These are phyloP conservation scores for Garra rufa DNA, from an alignment of 2,113 vertebrate genomes.

Conservation along the genomic window DNA sequence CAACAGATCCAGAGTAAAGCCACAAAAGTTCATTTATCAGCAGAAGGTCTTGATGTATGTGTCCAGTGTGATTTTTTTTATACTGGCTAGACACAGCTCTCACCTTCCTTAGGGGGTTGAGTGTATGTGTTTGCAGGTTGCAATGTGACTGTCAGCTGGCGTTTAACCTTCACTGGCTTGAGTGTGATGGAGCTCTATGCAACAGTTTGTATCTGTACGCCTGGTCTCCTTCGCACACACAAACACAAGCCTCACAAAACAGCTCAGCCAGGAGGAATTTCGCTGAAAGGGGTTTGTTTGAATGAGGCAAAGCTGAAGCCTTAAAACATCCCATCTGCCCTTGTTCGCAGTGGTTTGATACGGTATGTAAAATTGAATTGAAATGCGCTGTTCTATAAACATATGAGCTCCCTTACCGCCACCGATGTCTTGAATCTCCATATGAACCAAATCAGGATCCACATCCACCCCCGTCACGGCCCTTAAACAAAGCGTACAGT, in stretches of 20 bases:
- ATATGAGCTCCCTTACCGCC: constrained; percentile 82
- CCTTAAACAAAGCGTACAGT: constrained; percentile 75
- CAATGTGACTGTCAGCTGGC: constrained; percentile 46
- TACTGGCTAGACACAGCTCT: neutral
- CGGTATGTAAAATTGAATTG: neutral
- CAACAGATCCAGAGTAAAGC: neutral
- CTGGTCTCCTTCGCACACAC: constrained; percentile 40
- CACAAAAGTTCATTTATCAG: constrained; percentile 1
- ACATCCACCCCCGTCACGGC: constrained; percentile 87
- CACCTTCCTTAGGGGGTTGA: neutral
- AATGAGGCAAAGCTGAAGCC: constrained; percentile 36
- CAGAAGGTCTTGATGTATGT: neutral
- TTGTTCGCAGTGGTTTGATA: neutral
- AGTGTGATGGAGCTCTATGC: constrained; percentile 48
- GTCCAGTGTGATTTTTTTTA: constrained; percentile 17
- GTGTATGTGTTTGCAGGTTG: constrained; percentile 38
- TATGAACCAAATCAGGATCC: constrained; percentile 90
- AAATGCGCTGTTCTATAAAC: constrained; percentile 16
- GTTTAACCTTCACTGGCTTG: constrained; percentile 66
- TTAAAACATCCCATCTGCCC: constrained; percentile 21
- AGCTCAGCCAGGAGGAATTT: constrained; percentile 31
- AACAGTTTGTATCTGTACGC: constrained; percentile 68
- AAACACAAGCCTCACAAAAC: constrained; percentile 36
- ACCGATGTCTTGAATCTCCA: constrained; percentile 91
- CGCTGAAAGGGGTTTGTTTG: constrained; percentile 38